Percentiles rank a stretch among this genome's conserved stretches.
phyloP scores from a whole-genome alignment of 2,113 vertebrate species.

The Nanorana parkeri region DNA sequence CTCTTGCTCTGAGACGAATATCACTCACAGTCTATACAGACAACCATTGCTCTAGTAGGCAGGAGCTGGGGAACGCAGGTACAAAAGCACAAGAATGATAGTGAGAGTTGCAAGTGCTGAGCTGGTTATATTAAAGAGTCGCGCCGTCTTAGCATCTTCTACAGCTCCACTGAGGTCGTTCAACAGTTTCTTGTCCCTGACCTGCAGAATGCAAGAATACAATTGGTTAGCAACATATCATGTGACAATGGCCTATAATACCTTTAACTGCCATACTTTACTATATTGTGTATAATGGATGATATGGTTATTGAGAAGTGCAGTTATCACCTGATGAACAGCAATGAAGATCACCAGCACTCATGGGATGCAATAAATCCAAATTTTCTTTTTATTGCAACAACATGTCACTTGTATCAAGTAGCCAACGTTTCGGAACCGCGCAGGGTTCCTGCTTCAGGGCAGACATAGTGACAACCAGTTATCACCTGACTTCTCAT shows the following conservation, averaged over 20 bases:
- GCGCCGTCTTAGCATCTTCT: constrained; percentile 80
- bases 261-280: too few species aligned
- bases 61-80: constrained; percentile 78
- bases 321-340: too few species aligned
- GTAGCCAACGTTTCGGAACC: too few species aligned
- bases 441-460: too few species aligned
- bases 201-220: constrained; percentile 62
- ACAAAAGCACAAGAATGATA: constrained; percentile 78
- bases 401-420: too few species aligned
- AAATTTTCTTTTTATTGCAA: too few species aligned
- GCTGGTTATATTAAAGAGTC: constrained; percentile 83
- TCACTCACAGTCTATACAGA: constrained; percentile 30
- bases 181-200: constrained; percentile 82
- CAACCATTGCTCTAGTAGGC: constrained; percentile 72
- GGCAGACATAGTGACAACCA: too few species aligned
- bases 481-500: too few species aligned
- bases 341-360: too few species aligned
- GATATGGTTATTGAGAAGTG: neutral
- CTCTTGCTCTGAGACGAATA: neutral
- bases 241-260: neutral
- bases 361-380: too few species aligned
- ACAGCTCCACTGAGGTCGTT: constrained; percentile 80
- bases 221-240: neutral
- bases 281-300: neutral
- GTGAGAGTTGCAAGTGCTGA: constrained; percentile 81